Base-by-base conservation (phyloP, 2,888 invertebrate genomes). In the Hedychridium roseum region DNA sequence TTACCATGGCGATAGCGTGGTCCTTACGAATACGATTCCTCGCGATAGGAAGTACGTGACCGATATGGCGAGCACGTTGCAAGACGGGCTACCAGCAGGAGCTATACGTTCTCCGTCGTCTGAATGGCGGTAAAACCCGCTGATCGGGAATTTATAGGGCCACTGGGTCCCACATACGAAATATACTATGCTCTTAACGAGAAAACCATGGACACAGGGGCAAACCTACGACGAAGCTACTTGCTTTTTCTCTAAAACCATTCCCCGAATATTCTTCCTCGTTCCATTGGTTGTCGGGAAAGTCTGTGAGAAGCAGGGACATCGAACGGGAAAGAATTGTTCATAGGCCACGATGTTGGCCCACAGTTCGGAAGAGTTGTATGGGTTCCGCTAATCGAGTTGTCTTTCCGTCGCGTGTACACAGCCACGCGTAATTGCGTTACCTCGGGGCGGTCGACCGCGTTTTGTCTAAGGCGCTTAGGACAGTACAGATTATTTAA, bases 301-400 rank as follows among this genome's bases (percentile, higher is more conserved):
- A n/a, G n/a, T n/a, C n/a, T n/a, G n/a, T n/a, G n/a, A n/a, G n/a
- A n/a, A n/a, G n/a, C n/a, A n/a, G n/a, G n/a, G n/a, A n/a, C n/a
- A n/a, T n/a, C n/a, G n/a, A n/a, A n/a, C n/a, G n/a, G n/a, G n/a
- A n/a, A n/a, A n/a, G n/a, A n/a, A n/a, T n/a, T n/a, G n/a, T n/a
- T n/a, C n/a, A n/a, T n/a, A n/a, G n/a, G n/a, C n/a, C n/a, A n/a
- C n/a, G n/a, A n/a, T n/a, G n/a, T n/a, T 15, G 21, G 35, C 26
- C 37, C 38, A 16, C 31, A 41, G 48, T 52, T 54, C 44, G 55
- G 37, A 38, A 42, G 53, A 43, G 37, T 56, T 34, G 47, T 59
- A 59, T 32, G 50, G 54, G 59, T 58, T 59, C 59, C 20, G 57
- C 51, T 62, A 62, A 62, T 61, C 50, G 59, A 62, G 52, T 62